Base-by-base conservation (phyloP, 2,888 invertebrate genomes). In the Lasioglossum morio region DNA sequence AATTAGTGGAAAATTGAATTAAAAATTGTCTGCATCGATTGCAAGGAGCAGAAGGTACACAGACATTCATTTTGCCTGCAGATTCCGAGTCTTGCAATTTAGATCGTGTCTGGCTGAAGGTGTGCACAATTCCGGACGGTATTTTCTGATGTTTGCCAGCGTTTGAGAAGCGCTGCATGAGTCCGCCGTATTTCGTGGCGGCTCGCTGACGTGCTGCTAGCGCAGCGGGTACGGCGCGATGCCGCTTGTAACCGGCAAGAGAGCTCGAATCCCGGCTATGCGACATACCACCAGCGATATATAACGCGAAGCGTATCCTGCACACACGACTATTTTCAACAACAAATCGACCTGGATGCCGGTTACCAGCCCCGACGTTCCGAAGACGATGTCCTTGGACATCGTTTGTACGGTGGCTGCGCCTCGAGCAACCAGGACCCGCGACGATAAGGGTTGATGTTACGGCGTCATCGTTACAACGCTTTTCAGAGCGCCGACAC, bases 111-210 rank as follows among this genome's bases (percentile, higher is more conserved):
- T 7, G 23, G 0, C 0, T 2, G 48, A 7, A 48, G 34, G 7
- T 16, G 14, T 19, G 63, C 48, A 23, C 2, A 34, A 34, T 69
- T 40, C 40, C 37, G 23, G 37, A 40, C n/a, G 40, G 12, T 14
- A 14, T 40, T n/a, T 12, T 10, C 4, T 5, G 12, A n/a, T 19
- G 19, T 43, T 63, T n/a, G 66, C 46, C 48, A 66, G 3, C 27
- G 73, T 90, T 91, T 93, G 93, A 93, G 93, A 93, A 90, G 82
- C 92, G 80, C 93, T 93, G 92, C 87, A 89, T 88, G 91, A 92
- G 88, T 85, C 86, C 87, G 88, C 88, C 87, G 86, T 90, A 92
- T 92, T 91, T 92, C 86, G 88, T 87, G 82, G 84, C 77, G 86
- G 74, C 77, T 76, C 78, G 85, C 84, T 87, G 89, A 89, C 88